phyloP scores from a whole-genome alignment of 2,888 invertebrate species.

The Eueremaeus valkanovi region DNA sequence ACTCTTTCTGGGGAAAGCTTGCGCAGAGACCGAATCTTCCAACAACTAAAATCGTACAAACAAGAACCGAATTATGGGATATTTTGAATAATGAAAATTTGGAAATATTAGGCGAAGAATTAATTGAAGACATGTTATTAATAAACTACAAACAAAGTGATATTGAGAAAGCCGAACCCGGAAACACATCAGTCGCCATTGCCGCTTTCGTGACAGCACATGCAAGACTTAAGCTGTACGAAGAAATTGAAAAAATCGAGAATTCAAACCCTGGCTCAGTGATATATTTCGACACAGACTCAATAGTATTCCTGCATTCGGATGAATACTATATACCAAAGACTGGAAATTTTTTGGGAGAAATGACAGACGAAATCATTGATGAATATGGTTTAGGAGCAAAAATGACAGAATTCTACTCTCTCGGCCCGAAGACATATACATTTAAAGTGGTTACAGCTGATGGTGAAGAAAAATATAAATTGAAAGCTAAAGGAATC shows the following conservation, averaged over 20 bases:
- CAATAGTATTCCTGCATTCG: slow-evolving; percentile 49
- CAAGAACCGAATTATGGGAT: neutral
- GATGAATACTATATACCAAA: slow-evolving; percentile 47
- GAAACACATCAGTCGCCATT: neutral
- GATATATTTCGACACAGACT: slow-evolving; percentile 53
- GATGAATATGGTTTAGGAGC: slow-evolving; percentile 46
- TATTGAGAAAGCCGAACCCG: neutral
- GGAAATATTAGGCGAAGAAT: neutral
- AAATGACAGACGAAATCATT: slow-evolving; percentile 51
- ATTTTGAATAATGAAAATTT: neutral
- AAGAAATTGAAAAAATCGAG: neutral
- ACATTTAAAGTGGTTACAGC: slow-evolving; percentile 47
- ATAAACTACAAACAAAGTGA: neutral
- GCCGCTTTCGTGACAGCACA: neutral
- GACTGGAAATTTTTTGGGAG: slow-evolving; percentile 47
- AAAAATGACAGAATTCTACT: slow-evolving; percentile 50
- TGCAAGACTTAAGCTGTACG: neutral
- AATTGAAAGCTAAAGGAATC: slow-evolving; percentile 3
- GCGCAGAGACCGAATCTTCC: slow-evolving; percentile 1
- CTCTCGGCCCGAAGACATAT: slow-evolving; percentile 52
- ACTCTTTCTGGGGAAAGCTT: neutral
- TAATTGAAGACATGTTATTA: neutral
- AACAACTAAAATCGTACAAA: neutral
- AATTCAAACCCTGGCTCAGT: neutral
- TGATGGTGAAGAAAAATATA: neutral